Evolutionary conservation across 2,113 vertebrate species (phyloP).

Genomic region (Rhea pennata): DNA sequence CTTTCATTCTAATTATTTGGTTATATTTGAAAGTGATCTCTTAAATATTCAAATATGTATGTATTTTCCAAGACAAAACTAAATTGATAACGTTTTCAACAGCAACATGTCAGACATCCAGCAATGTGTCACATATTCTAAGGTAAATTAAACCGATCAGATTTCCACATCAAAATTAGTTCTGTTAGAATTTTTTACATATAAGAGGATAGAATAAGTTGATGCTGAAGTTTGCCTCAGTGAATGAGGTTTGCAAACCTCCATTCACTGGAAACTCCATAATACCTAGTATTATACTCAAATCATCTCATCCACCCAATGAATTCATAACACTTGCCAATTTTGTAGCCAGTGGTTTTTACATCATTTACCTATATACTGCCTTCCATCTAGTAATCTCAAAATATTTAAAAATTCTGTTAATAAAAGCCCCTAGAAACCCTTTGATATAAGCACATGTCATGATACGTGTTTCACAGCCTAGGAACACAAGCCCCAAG

Average conservation of each 20-base stretch:
- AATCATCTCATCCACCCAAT: background rate
- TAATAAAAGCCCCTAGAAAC: background rate
- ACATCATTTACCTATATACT: background rate
- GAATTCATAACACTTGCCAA: background rate
- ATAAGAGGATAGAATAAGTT: background rate
- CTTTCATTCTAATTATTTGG: background rate
- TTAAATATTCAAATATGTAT: background rate
- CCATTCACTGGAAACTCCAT: no score
- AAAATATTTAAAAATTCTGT: background rate
- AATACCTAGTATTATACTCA: background rate
- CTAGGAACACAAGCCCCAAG: background rate
- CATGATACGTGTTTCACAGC: background rate
- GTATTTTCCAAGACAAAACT: background rate
- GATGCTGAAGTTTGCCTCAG: background rate
- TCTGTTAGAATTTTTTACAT: background rate
- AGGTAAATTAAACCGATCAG: background rate
- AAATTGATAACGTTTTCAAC: background rate
- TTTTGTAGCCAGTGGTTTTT: background rate
- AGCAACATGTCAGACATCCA: background rate
- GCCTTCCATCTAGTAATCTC: background rate
- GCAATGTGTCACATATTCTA: background rate
- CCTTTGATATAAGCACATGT: background rate
- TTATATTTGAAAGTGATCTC: background rate
- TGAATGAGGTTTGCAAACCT: background rate
- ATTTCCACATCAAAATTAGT: background rate